Evolutionary conservation across 2,113 vertebrate genomes (phyloP), one percentile per base, ranked within the genome.

Genomic region (Solenodon paradoxus): DNA sequence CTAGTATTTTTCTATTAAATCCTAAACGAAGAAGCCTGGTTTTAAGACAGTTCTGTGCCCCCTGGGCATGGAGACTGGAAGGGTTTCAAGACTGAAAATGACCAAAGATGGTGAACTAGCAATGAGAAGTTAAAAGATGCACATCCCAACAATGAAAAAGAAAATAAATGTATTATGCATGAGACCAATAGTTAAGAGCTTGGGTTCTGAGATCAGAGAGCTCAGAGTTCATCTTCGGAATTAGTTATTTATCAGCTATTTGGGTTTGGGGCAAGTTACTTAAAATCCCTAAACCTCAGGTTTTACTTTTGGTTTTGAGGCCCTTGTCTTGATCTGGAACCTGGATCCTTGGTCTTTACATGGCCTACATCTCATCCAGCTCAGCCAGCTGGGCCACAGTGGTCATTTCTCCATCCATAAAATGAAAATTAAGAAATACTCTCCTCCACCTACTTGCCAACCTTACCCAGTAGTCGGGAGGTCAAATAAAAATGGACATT

Each of bases 401-500:
- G n/a, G n/a, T n/a, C n/a, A n/a, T n/a, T n/a, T n/a, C n/a, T n/a
- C n/a, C n/a, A n/a, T n/a, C n/a, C n/a, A n/a, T n/a, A n/a, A n/a
- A n/a, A n/a, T n/a, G n/a, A 89, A 90, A 42, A 64, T 38, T 55
- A 55, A 89, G 87, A 96, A 88, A 55, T 63, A 63, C 49, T 88
- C 49, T 75, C 24, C 40, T 51, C n/a, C n/a, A 74, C 15, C 61
- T 40, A 72, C 40, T 57, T 83, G 45, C 45, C 91, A 82, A 75
- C 38, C 83, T 89, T 40, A 87, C 16, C 20, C 53, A 51, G 47
- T 40, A 92, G 69, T 30, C 90, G 47, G n/a, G 49, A 66, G 35
- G 42, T 69, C 61, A 69, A 85, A 24, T 10, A 68, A 74, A 49
- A 85, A 84, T 24, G 28, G 47, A 35, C 22, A 12, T 51, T n/a